Evolutionary conservation across 1,140 invertebrate genomes (phyloP).

Genomic region (Lineus longissimus): DNA sequence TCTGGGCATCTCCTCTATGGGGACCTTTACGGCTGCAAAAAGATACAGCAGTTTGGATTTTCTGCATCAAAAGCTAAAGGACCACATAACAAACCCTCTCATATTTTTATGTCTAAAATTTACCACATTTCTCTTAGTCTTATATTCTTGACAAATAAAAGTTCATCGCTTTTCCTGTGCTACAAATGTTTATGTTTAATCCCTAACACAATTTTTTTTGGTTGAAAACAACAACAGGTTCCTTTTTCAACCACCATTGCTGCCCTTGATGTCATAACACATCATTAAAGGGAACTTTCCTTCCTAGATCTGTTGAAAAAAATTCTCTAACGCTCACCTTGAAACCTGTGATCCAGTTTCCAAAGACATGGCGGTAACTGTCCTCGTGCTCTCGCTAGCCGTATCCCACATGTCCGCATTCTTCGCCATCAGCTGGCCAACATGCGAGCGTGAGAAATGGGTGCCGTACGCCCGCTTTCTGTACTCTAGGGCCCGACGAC

Average conservation of each 20-base stretch:
- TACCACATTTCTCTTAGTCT: no score
- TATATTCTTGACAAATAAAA: no score
- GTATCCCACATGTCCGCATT: conserved; percentile 43
- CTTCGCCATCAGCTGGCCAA: conserved; percentile 45
- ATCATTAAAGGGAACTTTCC: conserved; percentile 16
- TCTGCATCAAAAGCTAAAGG: no score
- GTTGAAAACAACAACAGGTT: no score
- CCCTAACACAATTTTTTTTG: no score
- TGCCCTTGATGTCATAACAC: conserved; percentile 12
- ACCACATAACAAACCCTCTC: no score
- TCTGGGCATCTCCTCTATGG: conserved; percentile 17
- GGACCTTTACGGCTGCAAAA: conserved; percentile 11
- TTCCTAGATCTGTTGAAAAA: conserved; percentile 2
- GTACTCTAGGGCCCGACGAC: conserved; percentile 47
- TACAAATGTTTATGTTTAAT: no score
- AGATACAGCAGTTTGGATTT: no score
- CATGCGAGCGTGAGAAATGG: conserved; percentile 48
- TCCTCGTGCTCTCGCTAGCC: conserved; percentile 19
- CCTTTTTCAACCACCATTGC: no score
- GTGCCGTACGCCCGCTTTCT: conserved; percentile 44
- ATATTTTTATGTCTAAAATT: no score
- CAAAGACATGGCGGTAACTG: conserved; percentile 37
- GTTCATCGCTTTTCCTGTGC: no score
- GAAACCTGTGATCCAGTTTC: conserved; percentile 18
- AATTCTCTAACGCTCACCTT: neutral